Evolutionary conservation across 2,888 invertebrate genomes (phyloP), one percentile per base, ranked within the genome.

Genomic region (Poecilus cupreus): DNA sequence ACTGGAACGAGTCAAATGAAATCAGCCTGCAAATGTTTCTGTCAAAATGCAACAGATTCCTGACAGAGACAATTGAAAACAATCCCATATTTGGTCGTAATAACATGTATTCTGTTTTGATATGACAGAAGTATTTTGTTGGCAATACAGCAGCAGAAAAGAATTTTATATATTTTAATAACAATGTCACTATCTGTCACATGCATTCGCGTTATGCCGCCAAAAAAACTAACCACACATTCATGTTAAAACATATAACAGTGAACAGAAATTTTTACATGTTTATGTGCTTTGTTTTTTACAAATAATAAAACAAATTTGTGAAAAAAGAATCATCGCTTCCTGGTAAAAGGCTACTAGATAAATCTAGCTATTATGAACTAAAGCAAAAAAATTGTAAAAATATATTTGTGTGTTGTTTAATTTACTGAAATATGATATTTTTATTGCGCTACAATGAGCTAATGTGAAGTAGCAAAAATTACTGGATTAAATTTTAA

Each of bases 151-250:
- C 74, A 72, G 51, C 16, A n/a, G 75, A 37, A 13, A 75, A 75
- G 75, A 75, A 75, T 75, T 75, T 75, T 75, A 75, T 75, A 75
- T 75, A 75, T 75, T 75, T 75, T 75, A 75, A 75, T 75, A 75
- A 75, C 75, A 51, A 75, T 51, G 75, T 75, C 75, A 75, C 75
- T 75, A 49, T 26, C 75, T 75, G 75, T 75, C 75, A 75, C 43
- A 75, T 18, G 24, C 75, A 75, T 49, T 75, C 51, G 13, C 24
- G 51, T 20, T 24, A 24, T 20, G 51, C 20, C 10, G 51, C 32
- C 24, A 26, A 37, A 72, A 72, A 72, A 72, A 68, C 32, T 13
- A n/a, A 72, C 72, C 22, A 6, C 72, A 46, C 18, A 18, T 60
- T 60, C 60, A 70, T 49, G 49, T 46, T 72, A 72, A 16, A 46